These are phyloP conservation scores for Ornithoptera alexandrae DNA, from an alignment of 2,888 invertebrate species.

Conservation along the genomic window DNA sequence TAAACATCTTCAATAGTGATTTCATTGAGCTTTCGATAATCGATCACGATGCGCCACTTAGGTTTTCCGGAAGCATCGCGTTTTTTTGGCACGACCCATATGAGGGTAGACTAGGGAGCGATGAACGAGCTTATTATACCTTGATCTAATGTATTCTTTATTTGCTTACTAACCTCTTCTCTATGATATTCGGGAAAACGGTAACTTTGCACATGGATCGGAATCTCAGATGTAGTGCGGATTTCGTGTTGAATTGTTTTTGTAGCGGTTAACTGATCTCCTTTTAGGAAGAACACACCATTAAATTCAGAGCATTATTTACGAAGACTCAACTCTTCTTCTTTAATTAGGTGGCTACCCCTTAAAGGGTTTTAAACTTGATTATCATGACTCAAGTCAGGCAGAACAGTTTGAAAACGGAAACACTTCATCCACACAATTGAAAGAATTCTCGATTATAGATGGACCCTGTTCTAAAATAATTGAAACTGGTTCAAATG, in stretches of 20 bases:
- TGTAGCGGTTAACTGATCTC: constrained; percentile 2
- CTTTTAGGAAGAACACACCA: too few relatives aligned
- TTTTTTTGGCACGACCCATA: constrained; percentile 40
- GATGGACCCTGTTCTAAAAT: too few relatives aligned
- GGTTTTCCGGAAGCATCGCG: constrained; percentile 32
- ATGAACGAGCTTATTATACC: constrained; percentile 34
- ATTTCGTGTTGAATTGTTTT: constrained; percentile 32
- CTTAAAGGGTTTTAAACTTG: too few relatives aligned
- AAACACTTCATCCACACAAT: too few relatives aligned
- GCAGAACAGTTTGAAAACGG: too few relatives aligned
- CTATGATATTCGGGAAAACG: constrained; percentile 36
- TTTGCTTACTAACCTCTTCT: constrained; percentile 32
- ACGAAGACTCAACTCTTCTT: too few relatives aligned
- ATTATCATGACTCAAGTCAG: too few relatives aligned
- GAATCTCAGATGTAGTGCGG: constrained; percentile 18
- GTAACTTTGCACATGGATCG: constrained; percentile 34
- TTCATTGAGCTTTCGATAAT: constrained; percentile 36
- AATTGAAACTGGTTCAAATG: too few relatives aligned
- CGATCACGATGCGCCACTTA: constrained; percentile 36
- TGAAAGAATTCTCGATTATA: too few relatives aligned
- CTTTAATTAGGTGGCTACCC: too few relatives aligned
- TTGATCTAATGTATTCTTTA: constrained; percentile 34
- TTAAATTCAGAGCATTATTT: too few relatives aligned
- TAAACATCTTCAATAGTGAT: constrained; percentile 36
- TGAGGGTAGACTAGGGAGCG: constrained; percentile 38